phyloP scores from a whole-genome alignment of 2,113 vertebrate species.

The Silurus asotus region DNA sequence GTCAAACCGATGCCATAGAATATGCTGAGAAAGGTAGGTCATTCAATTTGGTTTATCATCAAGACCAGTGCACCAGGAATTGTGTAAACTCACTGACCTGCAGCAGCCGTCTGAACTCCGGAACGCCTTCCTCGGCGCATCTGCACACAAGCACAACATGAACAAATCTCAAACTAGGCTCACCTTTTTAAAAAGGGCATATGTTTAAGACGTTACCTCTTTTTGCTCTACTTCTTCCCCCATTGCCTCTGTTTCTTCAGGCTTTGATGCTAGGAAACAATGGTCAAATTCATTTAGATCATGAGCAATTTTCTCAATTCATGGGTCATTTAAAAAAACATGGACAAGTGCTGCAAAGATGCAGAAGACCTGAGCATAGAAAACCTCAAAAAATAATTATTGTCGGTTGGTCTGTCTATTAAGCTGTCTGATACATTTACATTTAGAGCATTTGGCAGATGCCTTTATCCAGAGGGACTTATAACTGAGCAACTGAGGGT shows the following conservation, averaged over 20 bases:
- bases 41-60: neutral
- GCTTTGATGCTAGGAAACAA: slow-evolving; percentile 28
- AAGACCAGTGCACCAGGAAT: neutral
- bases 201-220: slow-evolving; percentile 45
- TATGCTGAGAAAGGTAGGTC: neutral
- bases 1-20: too few relatives aligned
- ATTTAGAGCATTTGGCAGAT: too few relatives aligned
- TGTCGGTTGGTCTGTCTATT: too few relatives aligned
- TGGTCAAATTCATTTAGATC: neutral
- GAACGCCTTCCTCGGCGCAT: slow-evolving; percentile 49
- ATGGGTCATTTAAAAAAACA: neutral
- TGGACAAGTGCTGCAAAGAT: too few relatives aligned
- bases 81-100: slow-evolving; percentile 3
- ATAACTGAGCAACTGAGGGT: too few relatives aligned
- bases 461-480: too few relatives aligned
- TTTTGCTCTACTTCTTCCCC: slow-evolving; percentile 38
- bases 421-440: neutral
- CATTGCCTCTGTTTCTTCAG: slow-evolving; percentile 50
- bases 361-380: neutral
- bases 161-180: neutral
- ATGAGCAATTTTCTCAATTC: neutral
- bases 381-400: too few relatives aligned
- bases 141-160: neutral
- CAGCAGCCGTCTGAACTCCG: slow-evolving; percentile 13
- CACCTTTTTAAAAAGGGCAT: neutral